A percentile compares a stretch with the other conserved stretches of the same genome.
Conservation (phyloP, 1,140 invertebrate species). For the Saccostrea cuccullata region DNA sequence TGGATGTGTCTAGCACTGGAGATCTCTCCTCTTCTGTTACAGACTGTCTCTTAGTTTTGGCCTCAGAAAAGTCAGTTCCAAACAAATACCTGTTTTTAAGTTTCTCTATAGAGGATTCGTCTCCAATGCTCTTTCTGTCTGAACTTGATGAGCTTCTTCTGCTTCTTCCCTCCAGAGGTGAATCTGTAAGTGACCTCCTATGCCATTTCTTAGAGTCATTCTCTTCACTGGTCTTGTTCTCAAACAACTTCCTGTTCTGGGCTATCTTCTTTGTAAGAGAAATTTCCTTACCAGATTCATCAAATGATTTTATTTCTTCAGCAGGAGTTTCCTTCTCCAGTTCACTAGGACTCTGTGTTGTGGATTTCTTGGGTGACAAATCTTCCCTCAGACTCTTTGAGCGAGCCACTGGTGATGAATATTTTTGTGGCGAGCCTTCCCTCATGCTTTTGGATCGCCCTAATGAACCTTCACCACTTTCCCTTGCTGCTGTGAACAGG, state of each 20-base stretch:
- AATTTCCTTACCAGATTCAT: constrained; percentile 29
- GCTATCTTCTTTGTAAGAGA: constrained; percentile 26
- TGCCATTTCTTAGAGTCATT: constrained; percentile 36
- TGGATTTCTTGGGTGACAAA: constrained; percentile 38
- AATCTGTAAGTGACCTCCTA: constrained; percentile 3
- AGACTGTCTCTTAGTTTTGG: constrained; percentile 12
- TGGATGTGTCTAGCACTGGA: background rate
- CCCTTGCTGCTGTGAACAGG: constrained; percentile 52
- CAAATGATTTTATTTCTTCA: constrained; percentile 1
- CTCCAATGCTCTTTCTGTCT: constrained; percentile 13
- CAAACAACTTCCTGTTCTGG: constrained; percentile 34
- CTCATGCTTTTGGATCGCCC: constrained; percentile 59
- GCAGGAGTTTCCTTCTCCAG: background rate
- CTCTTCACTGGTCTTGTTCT: constrained; percentile 27
- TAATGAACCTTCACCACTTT: constrained; percentile 37
- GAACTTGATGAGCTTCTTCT: constrained; percentile 29
- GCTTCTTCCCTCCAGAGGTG: background rate
- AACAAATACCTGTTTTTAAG: constrained; percentile 46
- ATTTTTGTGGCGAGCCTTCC: constrained; percentile 56
- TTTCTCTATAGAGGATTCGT: constrained; percentile 49
- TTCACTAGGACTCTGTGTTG: constrained; percentile 6
- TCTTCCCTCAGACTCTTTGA: constrained; percentile 59
- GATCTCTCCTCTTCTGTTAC: background rate
- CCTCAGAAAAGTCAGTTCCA: constrained; percentile 38
- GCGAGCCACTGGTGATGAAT: constrained; percentile 47